Base-by-base conservation (phyloP, 1,140 invertebrate genomes). In the Apis laboriosa region DNA sequence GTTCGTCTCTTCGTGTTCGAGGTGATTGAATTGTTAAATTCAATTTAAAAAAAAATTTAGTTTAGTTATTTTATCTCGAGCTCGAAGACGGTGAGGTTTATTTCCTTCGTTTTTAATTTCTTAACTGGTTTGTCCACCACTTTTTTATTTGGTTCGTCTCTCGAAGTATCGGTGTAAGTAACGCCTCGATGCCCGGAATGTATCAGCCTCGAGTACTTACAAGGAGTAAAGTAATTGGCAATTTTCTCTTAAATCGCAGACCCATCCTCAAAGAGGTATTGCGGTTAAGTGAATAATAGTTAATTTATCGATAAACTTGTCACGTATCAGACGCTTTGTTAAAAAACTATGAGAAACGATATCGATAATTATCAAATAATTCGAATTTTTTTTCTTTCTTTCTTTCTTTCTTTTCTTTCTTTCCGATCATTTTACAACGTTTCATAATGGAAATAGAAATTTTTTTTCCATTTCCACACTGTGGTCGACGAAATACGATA, bases 201-300 rank as follows among this genome's bases (percentile, higher is more conserved):
- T 71, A 71, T 71, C 68, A 71, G 17, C 68, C 49, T 53, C 68
- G 28, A 71, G 49, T 71, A 71, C 49, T 71, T 71, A 71, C 49
- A 71, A 15, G 9, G 49, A 53, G 68, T 19, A 17, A 60, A 74
- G 53, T 74, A 74, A 74, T 74, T 74, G 72, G 72, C 72, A 74
- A 74, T 74, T 74, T 74, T 60, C 72, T 43, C 72, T 58, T 43
- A 74, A 58, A 74, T 74, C 55, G 72, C n/a, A 28, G 55, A 67
- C 64, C 64, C 34, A 43, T 34, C 21, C 72, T 53, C 68, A 53
- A 71, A 71, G 55, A 74, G 43, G 28, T 15, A 7, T 21, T 43
- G 28, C 68, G 68, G n/a, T 53, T 34, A 71, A 71, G n/a, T 17
- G 49, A 71, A 71, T 71, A 71, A 71, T 55, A 53, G 51, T 19